These are phyloP conservation scores for Trisateles emortualis DNA, from an alignment of 2,888 invertebrate genomes.

Conservation along the genomic window DNA sequence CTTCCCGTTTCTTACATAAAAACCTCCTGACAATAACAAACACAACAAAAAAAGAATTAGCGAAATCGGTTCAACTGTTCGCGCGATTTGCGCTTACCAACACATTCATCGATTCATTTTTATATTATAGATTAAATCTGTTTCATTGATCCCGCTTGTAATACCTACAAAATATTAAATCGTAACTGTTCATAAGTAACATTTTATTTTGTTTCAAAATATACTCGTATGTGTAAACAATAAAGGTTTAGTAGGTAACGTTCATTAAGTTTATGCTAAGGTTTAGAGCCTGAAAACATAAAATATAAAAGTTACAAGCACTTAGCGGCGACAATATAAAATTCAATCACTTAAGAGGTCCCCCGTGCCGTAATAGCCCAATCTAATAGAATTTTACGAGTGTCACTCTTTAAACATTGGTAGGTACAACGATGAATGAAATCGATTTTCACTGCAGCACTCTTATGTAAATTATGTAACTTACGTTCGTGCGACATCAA, in stretches of 20 bases:
- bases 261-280: neutral
- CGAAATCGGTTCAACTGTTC: too few species aligned
- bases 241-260: neutral
- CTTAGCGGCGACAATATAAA: constrained; percentile 21
- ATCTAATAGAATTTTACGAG: constrained; percentile 39
- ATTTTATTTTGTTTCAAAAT: neutral
- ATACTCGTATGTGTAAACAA: neutral
- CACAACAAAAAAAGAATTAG: too few species aligned
- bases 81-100: too few species aligned
- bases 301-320: constrained; percentile 25
- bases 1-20: too few species aligned
- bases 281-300: neutral
- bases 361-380: constrained; percentile 16
- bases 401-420: constrained; percentile 25
- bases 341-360: constrained; percentile 25
- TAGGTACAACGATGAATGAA: constrained; percentile 20
- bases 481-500: neutral
- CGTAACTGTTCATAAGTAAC: neutral
- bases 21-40: too few species aligned
- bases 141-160: too few species aligned
- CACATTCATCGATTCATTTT: too few species aligned
- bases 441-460: constrained; percentile 20
- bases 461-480: constrained; percentile 14
- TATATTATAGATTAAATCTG: too few species aligned
- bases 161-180: too few species aligned